These are phyloP conservation scores for Coilia nasus DNA, from an alignment of 2,797 vertebrate genomes.

Conservation along the genomic window DNA sequence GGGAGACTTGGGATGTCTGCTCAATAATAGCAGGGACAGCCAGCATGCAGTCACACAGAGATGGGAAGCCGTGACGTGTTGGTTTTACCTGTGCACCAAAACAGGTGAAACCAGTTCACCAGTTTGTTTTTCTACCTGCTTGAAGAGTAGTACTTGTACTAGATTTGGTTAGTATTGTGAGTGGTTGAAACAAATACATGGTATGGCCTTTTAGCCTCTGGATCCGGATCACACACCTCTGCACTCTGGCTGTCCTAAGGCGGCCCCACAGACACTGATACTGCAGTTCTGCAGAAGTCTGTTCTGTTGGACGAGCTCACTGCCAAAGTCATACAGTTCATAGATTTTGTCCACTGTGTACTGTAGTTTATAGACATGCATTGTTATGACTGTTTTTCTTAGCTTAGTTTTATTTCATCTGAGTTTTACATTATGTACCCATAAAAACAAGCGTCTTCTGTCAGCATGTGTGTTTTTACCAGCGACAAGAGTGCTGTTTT, in stretches of 20 bases:
- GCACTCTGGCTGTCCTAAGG: neutral
- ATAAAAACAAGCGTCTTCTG: neutral
- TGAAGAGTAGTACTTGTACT: no score
- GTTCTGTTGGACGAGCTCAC: neutral
- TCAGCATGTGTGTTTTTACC: neutral
- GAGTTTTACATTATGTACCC: conserved; percentile 18
- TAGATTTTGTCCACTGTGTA: neutral
- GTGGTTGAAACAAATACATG: no score
- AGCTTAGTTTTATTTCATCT: conserved; percentile 2
- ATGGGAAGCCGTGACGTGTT: no score
- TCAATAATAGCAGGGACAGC: no score
- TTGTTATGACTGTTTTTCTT: neutral
- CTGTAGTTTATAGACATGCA: neutral
- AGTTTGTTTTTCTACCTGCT: no score
- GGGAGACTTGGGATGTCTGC: no score
- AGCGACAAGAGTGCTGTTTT: neutral
- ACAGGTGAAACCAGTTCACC: no score
- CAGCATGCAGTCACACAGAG: no score
- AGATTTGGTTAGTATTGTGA: no score
- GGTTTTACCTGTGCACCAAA: no score
- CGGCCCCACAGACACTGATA: neutral
- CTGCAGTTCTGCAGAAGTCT: neutral
- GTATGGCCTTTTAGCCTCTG: no score
- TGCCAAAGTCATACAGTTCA: neutral
- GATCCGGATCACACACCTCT: no score